A percentile compares a stretch with the other conserved stretches of the same genome.
These are phyloP conservation scores for Melanerpes aurifrons DNA, from an alignment of 2,113 vertebrate genomes.

Conservation along the genomic window DNA sequence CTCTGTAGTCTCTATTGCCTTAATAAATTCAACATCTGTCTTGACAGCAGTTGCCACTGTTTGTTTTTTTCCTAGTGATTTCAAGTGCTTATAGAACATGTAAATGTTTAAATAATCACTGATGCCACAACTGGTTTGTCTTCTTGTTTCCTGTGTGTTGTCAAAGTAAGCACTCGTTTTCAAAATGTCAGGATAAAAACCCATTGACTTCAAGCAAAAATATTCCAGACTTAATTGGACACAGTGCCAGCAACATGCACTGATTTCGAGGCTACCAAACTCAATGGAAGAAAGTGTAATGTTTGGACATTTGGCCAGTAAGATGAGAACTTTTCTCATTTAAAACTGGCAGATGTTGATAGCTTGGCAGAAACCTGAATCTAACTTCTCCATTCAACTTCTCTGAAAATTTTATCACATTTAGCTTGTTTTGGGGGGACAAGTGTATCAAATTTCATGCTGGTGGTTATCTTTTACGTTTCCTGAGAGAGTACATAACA, in stretches of 20 bases:
- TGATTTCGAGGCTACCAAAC: background rate
- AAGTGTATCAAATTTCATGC: slow-evolving; percentile 63
- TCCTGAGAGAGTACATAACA: slow-evolving; percentile 69
- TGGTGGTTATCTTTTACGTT: slow-evolving; percentile 59
- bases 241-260: background rate
- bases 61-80: background rate
- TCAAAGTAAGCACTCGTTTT: background rate
- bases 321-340: background rate
- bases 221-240: background rate
- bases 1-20: background rate
- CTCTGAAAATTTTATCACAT: slow-evolving; percentile 39
- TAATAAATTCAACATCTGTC: background rate
- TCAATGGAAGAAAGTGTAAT: background rate
- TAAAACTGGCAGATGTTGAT: slow-evolving; percentile 1
- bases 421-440: slow-evolving; percentile 44
- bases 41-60: background rate
- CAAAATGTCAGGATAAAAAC: background rate
- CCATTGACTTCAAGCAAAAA: background rate
- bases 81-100: background rate
- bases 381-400: slow-evolving; percentile 29
- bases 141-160: background rate
- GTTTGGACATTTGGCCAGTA: background rate
- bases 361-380: slow-evolving; percentile 16
- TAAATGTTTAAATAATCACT: background rate
- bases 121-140: background rate